Evolutionary conservation across 2,797 vertebrate genomes (phyloP), one percentile per base, ranked within the genome.

Genomic region (Eidolon dupreanum): DNA sequence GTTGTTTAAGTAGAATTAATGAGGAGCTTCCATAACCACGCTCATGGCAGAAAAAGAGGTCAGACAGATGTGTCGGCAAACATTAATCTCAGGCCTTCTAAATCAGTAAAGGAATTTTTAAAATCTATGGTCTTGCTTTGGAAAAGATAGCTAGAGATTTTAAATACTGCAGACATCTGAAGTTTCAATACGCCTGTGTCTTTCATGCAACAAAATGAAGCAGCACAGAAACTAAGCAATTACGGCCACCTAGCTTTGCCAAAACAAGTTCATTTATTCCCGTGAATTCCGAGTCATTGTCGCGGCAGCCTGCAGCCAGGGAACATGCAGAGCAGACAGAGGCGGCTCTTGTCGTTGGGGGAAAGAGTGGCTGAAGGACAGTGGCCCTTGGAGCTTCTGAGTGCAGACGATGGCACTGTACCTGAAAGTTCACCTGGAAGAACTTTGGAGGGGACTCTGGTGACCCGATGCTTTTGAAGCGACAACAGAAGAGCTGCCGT

Each of bases 381-480:
- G 4, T 4, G 5, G 41, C 17, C 0, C 5, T 59, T 5, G 19
- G 33, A 28, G 5, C 41, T 24, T 13, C 1, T 0, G 4, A 57
- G 53, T 11, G 10, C 46, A 12, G 46, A 19, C 2, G 19, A 61
- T 2, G 28, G 2, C 22, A 7, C 33, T 41, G 16, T 24, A 3
- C 28, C 41, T 24, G 0, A 24, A n/a, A 0, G 17, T 20, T 51
- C 0, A 0, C 71, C 3, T 9, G 38, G 41, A 36, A 46, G 51
- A 41, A 8, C 24, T 46, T 46, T 41, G 28, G 20, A 13, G 5
- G 57, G 57, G 55, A 9, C 33, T 59, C 73, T 33, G 53, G 31
- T 77, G 46, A 71, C 75, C 61, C 43, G 88, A 38, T 41, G 68
- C 49, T 74, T 93, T 51, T 11, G 61, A 92, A 71, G 65, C 0